Evolutionary conservation across 1,140 invertebrate genomes (phyloP), one percentile per base, ranked within the genome.

Genomic region (Calycopis cecrops): DNA sequence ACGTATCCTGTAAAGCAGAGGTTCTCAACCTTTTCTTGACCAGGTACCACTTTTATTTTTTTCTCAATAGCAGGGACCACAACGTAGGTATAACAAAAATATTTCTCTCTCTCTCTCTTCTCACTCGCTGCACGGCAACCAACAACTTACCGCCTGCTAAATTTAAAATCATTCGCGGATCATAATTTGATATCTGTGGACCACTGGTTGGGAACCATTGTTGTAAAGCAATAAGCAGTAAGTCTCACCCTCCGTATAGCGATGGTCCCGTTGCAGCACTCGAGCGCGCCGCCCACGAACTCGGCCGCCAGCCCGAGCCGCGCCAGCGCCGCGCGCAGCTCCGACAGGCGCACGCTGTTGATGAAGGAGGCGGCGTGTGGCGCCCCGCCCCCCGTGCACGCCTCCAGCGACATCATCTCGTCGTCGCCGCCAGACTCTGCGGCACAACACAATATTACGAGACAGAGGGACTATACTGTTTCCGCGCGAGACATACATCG

Each of bases 271-370:
- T 97, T 96, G 72, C 97, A 97, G 88, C 98, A 99, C 91, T 97
- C 97, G 0, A 99, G 89, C 40, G 98, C 95, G 52, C 98, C 98
- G 34, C 93, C 96, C 47, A 92, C 93, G 89, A 99, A 98, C 89
- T 99, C 98, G 0, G 97, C 97, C 57, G 89, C 89, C 61, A 99
- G 96, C 48, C 96, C 97, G 72, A 92, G 90, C 66, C 92, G 93
- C 33, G 93, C 91, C n/a, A 99, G 88, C n/a, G 98, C 91, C 85
- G 98, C 94, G 76, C 99, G 98, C 70, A 99, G 97, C 79, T 99
- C 98, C 0, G 97, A 98, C 34, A 99, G 85, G 78, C 98, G 98
- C 17, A 99, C 88, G 78, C 98, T 95, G 87, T 99, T 99, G 28
- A 99, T 92, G 79, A 99, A 98, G 1, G 96, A 93, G 0, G 97